Percentiles rank a stretch among this genome's conserved stretches.
Conservation (phyloP, 2,113 vertebrate genomes). For the Coryphaenoides rupestris region DNA sequence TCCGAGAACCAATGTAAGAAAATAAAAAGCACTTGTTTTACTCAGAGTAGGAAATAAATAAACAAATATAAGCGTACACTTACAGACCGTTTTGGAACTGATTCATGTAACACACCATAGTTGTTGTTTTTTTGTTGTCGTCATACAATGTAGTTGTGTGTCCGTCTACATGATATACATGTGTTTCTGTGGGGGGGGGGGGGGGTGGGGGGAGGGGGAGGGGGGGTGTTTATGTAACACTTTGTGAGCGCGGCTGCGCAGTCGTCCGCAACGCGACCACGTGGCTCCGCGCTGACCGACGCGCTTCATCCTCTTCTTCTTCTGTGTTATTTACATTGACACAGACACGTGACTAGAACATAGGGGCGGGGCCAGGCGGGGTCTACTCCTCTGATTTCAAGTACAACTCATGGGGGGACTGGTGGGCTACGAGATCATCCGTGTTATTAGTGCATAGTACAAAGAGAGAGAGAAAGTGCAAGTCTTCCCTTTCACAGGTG, state of each 20-base stretch:
- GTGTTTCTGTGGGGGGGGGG: conserved; percentile 31
- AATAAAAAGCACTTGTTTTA: conserved; percentile 98
- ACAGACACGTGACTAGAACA: conserved; percentile 60
- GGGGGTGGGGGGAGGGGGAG: conserved; percentile 28
- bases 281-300: no score
- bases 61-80: conserved; percentile 84
- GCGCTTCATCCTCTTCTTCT: no score
- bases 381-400: no score
- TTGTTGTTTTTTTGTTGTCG: conserved; percentile 67
- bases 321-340: conserved; percentile 76
- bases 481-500: conserved; percentile 66
- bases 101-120: conserved; percentile 89
- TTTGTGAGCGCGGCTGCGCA: no score
- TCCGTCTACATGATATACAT: conserved; percentile 70
- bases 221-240: conserved; percentile 52
- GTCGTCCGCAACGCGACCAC: no score
- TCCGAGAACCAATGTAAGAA: conserved; percentile 95
- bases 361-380: no score
- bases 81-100: conserved; percentile 93
- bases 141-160: conserved; percentile 76
- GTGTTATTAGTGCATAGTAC: conserved; percentile 71
- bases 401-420: not conserved
- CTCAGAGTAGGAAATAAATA: conserved; percentile 76
- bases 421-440: conserved; percentile 45
- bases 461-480: conserved; percentile 75